Base-by-base conservation (phyloP, 1,140 invertebrate genomes). In the Lethocerus indicus region DNA sequence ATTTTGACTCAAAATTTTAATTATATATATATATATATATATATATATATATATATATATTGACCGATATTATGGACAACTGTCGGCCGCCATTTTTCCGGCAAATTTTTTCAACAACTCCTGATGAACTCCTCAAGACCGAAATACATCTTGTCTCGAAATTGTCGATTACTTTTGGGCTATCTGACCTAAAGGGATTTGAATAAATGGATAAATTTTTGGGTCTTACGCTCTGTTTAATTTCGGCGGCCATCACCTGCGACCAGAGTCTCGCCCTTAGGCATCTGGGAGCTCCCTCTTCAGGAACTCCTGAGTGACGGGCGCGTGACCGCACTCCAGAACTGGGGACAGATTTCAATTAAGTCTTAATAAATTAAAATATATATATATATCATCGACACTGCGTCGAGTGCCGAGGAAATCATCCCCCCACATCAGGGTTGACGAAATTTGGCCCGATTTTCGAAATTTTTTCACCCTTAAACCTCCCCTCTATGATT, bases 251-350 rank as follows among this genome's bases (percentile, higher is more conserved):
- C 20, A 93, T 67, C 14, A 91, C 78, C 51, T 87, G 75, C 2
- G 78, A 72, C 88, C 88, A 93, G 2, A 92, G 65, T 56, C 70
- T 74, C 1, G 79, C 80, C 39, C 89, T 65, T 1, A 89, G 64
- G 51, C 78, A 78, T 53, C 79, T 72, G 0, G 87, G 87, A 57
- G 83, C 83, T 2, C 88, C 87, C 54, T 76, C 68, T 92, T 92
- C 2, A 87, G 66, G 67, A 78, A 92, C 66, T 92, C 87, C 64
- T 85, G 81, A 46, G 77, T 76, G 6, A 83, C 70, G 0, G 81
- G 81, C 0, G 81, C 79, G 58, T 83, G 78, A 58, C 79, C 79
- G 35, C 74, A 69, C 2, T 60, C 63, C 1, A 80, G 61, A 18
- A 84, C 76, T 67, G 46, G 23, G 6, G 12, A 35, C 7, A 9